Evolutionary conservation across 2,797 vertebrate species (phyloP).

Genomic region (Eleutherodactylus coqui): DNA sequence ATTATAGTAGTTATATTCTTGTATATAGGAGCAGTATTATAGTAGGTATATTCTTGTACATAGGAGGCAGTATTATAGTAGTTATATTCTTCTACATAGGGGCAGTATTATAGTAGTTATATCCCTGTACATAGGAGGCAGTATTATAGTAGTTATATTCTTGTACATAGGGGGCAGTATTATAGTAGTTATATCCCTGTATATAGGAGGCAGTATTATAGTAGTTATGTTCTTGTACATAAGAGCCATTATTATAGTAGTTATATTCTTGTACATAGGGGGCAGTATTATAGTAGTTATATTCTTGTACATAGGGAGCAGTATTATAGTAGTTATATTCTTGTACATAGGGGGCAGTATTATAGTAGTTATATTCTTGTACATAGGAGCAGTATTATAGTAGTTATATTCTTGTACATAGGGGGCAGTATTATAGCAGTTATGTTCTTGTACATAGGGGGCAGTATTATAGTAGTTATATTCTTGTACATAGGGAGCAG

Average conservation of each 20-base stretch:
- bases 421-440: not conserved
- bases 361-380: constrained; percentile 11
- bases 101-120: constrained; percentile 10
- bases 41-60: not conserved
- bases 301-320: constrained; percentile 7
- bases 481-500: too few species aligned
- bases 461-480: too few species aligned
- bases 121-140: not conserved
- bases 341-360: constrained; percentile 2
- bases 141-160: constrained; percentile 18
- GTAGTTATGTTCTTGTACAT: not conserved
- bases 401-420: constrained; percentile 4
- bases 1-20: constrained; percentile 9
- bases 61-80: constrained; percentile 8
- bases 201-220: not conserved
- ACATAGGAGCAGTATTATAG: constrained; percentile 1
- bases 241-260: not conserved
- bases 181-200: constrained; percentile 3
- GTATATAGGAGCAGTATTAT: constrained; percentile 2
- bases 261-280: too few species aligned
- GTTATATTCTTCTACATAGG: constrained; percentile 1
- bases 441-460: not conserved
- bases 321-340: constrained; percentile 16
- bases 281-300: constrained; percentile 11
- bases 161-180: not conserved